Evolutionary conservation across 2,113 vertebrate species (phyloP).

Genomic region (Pluvialis apricaria): DNA sequence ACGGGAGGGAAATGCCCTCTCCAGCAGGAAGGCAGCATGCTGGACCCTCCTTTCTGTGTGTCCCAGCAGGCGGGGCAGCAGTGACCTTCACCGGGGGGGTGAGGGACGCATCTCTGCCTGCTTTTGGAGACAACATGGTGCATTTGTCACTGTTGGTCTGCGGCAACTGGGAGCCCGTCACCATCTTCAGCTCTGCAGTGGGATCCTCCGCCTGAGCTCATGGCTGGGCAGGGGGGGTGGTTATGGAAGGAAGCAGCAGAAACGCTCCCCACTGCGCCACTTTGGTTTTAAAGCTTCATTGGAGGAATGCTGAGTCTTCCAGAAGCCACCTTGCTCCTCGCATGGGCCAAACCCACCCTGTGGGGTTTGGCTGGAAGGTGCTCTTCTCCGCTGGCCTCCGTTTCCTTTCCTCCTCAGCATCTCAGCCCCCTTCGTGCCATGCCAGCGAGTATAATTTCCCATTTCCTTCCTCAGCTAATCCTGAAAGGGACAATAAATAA

Average conservation of each 20-base stretch:
- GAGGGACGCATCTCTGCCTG: background rate
- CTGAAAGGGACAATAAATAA: background rate
- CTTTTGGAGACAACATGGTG: background rate
- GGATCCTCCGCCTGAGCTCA: accelerated
- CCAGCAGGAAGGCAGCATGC: background rate
- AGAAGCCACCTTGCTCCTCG: background rate
- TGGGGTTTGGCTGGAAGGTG: accelerated
- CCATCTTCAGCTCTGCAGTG: background rate
- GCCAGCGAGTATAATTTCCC: background rate
- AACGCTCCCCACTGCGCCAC: background rate
- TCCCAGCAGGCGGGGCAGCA: background rate
- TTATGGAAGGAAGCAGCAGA: background rate
- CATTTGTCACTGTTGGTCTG: background rate
- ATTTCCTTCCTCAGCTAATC: background rate
- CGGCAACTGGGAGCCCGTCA: background rate
- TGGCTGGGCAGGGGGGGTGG: too few species aligned
- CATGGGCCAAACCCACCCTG: background rate
- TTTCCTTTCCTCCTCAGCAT: background rate
- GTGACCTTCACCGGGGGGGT: background rate
- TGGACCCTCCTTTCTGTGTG: background rate
- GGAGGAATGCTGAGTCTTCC: background rate
- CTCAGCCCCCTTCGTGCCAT: background rate
- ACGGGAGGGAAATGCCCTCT: background rate
- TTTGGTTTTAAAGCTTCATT: background rate
- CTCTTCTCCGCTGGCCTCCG: background rate